These are phyloP conservation scores for Hypomecis punctinalis DNA, from an alignment of 2,888 invertebrate genomes.

Conservation along the genomic window DNA sequence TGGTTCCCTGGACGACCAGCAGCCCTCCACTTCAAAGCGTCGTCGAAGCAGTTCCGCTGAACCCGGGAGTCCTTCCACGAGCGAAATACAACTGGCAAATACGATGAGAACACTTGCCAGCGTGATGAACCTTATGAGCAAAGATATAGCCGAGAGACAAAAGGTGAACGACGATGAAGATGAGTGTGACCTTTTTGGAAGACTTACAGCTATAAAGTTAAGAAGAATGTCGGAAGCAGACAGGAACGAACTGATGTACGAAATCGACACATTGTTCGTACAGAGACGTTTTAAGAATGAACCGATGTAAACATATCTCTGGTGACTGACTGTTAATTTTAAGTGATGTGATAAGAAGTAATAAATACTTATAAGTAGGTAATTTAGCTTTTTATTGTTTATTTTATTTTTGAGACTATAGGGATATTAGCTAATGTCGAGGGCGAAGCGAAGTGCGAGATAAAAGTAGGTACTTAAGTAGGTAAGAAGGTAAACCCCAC, in stretches of 20 bases:
- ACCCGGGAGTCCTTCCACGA: background rate
- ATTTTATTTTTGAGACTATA: too few species aligned
- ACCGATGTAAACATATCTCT: background rate
- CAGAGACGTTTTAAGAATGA: conserved; percentile 18
- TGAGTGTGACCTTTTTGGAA: conserved; percentile 18
- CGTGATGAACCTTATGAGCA: conserved; percentile 6
- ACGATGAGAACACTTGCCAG: conserved; percentile 9
- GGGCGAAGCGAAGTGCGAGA: too few species aligned
- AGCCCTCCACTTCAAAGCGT: conserved; percentile 7
- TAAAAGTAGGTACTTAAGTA: too few species aligned
- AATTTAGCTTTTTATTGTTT: too few species aligned
- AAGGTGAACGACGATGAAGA: conserved; percentile 6
- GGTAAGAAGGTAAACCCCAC: too few species aligned
- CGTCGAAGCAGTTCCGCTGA: background rate
- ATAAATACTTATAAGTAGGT: too few species aligned
- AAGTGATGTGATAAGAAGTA: too few species aligned
- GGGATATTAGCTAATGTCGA: too few species aligned
- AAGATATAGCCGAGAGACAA: background rate
- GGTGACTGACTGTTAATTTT: background rate
- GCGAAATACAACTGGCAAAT: conserved; percentile 9
- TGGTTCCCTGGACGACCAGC: background rate
- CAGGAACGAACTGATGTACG: conserved; percentile 18
- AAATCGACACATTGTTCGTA: conserved; percentile 20
- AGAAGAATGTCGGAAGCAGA: background rate
- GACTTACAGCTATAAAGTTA: conserved; percentile 17